phyloP scores from a whole-genome alignment of 2,113 vertebrate species.

The Terrapene triunguis region DNA sequence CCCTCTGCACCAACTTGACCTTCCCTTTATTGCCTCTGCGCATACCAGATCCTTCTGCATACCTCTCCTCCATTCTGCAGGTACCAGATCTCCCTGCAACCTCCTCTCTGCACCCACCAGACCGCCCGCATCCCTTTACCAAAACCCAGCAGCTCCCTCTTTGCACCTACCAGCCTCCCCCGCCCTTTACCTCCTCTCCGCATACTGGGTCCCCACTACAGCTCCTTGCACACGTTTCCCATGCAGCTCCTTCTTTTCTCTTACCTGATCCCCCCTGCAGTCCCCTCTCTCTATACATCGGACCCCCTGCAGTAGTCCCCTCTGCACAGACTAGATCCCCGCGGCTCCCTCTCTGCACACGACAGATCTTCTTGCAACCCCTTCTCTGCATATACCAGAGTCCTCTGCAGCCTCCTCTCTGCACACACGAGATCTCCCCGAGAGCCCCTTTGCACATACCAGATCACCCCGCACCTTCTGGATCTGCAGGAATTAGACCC shows the following conservation, averaged over 20 bases:
- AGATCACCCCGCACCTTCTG: rapidly evolving
- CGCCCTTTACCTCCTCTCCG: not conserved
- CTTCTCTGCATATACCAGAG: not conserved
- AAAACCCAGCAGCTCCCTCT: not conserved
- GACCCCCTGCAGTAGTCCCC: not conserved
- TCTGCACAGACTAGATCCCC: not conserved
- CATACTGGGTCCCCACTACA: not conserved
- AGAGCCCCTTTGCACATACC: not conserved
- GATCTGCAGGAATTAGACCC: not conserved
- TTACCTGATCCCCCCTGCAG: not conserved
- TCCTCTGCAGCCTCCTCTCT: not conserved
- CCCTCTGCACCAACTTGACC: not conserved
- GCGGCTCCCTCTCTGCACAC: not conserved
- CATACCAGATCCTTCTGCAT: not conserved
- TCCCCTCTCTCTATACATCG: not conserved
- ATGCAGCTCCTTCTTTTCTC: not conserved
- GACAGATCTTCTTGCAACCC: not conserved
- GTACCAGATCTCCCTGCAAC: not conserved
- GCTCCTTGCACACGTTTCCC: not conserved
- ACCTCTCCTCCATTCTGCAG: not conserved
- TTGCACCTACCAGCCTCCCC: not conserved
- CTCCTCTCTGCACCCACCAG: not conserved
- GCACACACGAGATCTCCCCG: not conserved
- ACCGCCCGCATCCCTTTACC: not conserved
- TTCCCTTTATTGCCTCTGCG: not conserved